Conservation (phyloP, 2,113 vertebrate species). For the Myocastor coypus region DNA sequence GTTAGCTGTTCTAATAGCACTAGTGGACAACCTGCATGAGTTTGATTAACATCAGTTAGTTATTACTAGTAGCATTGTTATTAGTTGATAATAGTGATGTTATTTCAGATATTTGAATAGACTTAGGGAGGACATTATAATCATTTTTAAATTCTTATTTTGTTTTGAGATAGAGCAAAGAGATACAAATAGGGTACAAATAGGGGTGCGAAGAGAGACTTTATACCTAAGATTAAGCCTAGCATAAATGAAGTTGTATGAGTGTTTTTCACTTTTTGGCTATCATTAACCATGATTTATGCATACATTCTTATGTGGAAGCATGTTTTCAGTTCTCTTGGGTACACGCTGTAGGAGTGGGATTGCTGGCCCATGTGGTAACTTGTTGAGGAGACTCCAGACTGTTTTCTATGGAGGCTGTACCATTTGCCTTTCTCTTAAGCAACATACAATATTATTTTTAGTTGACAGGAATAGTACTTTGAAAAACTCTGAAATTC, state of each 20-base stretch:
- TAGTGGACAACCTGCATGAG: background rate
- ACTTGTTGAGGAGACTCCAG: background rate
- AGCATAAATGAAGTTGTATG: background rate
- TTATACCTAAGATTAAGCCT: background rate
- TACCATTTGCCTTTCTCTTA: background rate
- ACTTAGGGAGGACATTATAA: background rate
- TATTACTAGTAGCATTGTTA: background rate
- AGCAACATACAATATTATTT: background rate
- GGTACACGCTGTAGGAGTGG: background rate
- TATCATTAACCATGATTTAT: background rate
- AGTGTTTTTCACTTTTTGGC: background rate
- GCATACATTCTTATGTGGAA: background rate
- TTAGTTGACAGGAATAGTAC: background rate
- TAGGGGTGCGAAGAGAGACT: background rate
- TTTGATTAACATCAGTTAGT: background rate
- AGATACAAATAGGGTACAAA: background rate
- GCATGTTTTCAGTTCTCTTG: background rate
- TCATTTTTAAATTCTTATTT: background rate
- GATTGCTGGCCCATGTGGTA: background rate
- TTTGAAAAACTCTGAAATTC: conserved; percentile 16
- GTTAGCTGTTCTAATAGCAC: background rate
- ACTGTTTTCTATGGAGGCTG: background rate
- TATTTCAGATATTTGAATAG: conserved; percentile 22
- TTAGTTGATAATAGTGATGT: background rate
- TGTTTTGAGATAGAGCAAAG: background rate